Evolutionary conservation across 1,140 invertebrate species (phyloP).

Genomic region (Latrodectus geometricus): DNA sequence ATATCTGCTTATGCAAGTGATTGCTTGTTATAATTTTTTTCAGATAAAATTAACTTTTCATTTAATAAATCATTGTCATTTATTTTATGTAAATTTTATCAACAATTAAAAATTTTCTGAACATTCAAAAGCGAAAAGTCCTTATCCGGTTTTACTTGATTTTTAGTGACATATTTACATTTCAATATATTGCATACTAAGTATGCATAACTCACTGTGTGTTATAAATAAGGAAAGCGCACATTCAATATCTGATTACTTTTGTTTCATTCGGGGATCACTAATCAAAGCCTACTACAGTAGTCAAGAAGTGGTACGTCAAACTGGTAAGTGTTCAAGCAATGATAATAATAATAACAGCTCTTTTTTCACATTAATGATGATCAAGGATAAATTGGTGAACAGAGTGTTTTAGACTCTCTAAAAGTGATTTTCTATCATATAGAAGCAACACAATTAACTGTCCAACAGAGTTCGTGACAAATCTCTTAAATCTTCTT

Average conservation of each 20-base stretch:
- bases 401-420: constrained; percentile 37
- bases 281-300: constrained; percentile 35
- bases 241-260: too few species aligned
- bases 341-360: constrained; percentile 20
- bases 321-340: constrained; percentile 52
- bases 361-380: constrained; percentile 55
- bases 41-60: not conserved
- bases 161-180: too few species aligned
- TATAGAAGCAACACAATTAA: constrained; percentile 47
- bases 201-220: too few species aligned
- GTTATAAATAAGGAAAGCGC: too few species aligned
- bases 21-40: too few species aligned
- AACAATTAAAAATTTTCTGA: too few species aligned
- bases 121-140: too few species aligned
- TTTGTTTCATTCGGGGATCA: constrained; percentile 8
- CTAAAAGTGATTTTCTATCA: constrained; percentile 54
- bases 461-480: constrained; percentile 37
- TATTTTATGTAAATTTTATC: not conserved
- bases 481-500: not conserved
- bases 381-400: constrained; percentile 27
- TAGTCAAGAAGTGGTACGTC: constrained; percentile 29
- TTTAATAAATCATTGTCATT: not conserved
- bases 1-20: too few species aligned
- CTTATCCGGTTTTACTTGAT: too few species aligned
- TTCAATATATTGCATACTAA: too few species aligned